These are phyloP conservation scores for Graphium colonna DNA, from an alignment of 2,888 invertebrate species.

Conservation along the genomic window DNA sequence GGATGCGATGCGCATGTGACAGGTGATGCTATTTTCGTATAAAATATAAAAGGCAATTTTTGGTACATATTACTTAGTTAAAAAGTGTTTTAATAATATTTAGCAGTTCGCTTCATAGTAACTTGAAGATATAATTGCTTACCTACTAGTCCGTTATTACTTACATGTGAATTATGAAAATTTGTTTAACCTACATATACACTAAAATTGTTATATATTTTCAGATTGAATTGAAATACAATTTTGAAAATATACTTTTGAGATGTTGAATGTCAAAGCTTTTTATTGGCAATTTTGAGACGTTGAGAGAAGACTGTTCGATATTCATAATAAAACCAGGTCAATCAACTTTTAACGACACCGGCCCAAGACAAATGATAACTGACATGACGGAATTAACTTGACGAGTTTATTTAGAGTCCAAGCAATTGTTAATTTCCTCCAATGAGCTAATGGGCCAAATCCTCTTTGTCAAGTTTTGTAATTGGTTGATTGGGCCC, in stretches of 20 bases:
- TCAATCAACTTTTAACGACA: slow-evolving; percentile 46
- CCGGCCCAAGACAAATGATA: slow-evolving; percentile 59
- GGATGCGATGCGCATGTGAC: too few species aligned
- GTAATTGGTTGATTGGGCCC: slow-evolving; percentile 38
- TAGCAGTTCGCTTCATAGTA: too few species aligned
- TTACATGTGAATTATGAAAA: too few species aligned
- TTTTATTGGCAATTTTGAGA: neutral
- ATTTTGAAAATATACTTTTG: neutral
- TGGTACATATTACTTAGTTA: too few species aligned
- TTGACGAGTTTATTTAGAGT: slow-evolving; percentile 74
- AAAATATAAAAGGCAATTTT: too few species aligned
- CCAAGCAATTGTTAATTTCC: slow-evolving; percentile 78
- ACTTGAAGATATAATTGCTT: too few species aligned
- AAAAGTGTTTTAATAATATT: too few species aligned
- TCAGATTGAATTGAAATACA: neutral
- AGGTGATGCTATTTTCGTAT: too few species aligned
- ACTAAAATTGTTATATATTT: neutral
- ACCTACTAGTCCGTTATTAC: too few species aligned
- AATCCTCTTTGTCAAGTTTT: slow-evolving; percentile 60
- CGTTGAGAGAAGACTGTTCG: slow-evolving; percentile 14
- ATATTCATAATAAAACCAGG: slow-evolving; percentile 32
- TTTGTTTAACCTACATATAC: too few species aligned
- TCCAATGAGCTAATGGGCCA: slow-evolving; percentile 74
- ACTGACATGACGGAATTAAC: slow-evolving; percentile 72
- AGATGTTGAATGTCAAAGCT: neutral